phyloP scores from a whole-genome alignment of 2,797 vertebrate species.

The Meriones psammophilus region DNA sequence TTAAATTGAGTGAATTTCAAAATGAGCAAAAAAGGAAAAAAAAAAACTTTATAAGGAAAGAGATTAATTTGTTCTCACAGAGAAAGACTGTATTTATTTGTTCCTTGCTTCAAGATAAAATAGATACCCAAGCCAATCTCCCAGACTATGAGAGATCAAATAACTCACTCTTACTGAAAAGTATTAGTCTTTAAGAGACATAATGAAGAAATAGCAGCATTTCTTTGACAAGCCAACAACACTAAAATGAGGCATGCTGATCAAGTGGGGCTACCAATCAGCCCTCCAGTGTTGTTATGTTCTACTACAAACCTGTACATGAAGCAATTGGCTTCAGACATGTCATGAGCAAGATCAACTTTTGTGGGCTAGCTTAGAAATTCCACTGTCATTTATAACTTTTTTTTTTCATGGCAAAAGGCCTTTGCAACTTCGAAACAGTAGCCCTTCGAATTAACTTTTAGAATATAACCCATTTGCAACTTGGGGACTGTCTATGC shows the following conservation, averaged over 20 bases:
- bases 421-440: conserved; percentile 75
- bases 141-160: conserved; percentile 49
- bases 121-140: conserved; percentile 60
- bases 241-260: conserved; percentile 37
- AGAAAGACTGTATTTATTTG: conserved; percentile 6
- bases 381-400: conserved; percentile 76
- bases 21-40: neutral
- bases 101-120: conserved; percentile 61
- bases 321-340: conserved; percentile 72
- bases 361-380: conserved; percentile 69
- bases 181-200: conserved; percentile 45
- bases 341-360: conserved; percentile 60
- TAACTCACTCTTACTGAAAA: conserved; percentile 43
- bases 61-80: conserved; percentile 52
- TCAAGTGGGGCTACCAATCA: conserved; percentile 35
- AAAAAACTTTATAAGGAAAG: neutral
- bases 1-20: conserved; percentile 37
- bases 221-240: conserved; percentile 44
- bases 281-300: conserved; percentile 39
- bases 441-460: conserved; percentile 78
- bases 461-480: conserved; percentile 76
- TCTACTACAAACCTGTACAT: conserved; percentile 67
- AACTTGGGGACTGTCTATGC: conserved; percentile 59
- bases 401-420: conserved; percentile 76
- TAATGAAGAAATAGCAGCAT: conserved; percentile 39